Evolutionary conservation across 2,888 invertebrate species (phyloP).

Genomic region (Dascillus cervinus): DNA sequence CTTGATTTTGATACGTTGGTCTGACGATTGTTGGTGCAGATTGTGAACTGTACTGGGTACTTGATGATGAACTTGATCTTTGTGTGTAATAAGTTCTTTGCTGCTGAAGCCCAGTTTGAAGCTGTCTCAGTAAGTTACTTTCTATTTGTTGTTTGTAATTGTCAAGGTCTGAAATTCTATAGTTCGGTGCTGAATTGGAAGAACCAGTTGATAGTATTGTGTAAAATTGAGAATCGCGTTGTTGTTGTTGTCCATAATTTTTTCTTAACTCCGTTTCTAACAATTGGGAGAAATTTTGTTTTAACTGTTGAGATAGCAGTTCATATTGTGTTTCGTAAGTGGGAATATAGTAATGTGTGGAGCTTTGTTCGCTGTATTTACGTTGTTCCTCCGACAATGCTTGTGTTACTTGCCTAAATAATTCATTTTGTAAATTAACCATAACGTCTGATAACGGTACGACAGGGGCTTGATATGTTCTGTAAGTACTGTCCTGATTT

Average conservation of each 20-base stretch:
- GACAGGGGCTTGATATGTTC: background rate
- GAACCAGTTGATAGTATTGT: conserved; percentile 22
- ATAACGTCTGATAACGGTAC: conserved; percentile 30
- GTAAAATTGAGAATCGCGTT: conserved; percentile 27
- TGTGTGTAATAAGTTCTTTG: conserved; percentile 16
- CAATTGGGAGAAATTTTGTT: conserved; percentile 30
- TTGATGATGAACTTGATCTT: conserved; percentile 1
- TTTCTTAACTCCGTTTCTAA: conserved; percentile 31
- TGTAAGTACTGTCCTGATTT: background rate
- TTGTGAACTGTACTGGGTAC: background rate
- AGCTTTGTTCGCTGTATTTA: conserved; percentile 18
- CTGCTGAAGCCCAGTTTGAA: conserved; percentile 17
- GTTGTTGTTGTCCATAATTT: conserved; percentile 33
- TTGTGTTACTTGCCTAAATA: conserved; percentile 29
- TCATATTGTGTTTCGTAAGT: conserved; percentile 26
- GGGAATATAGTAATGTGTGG: conserved; percentile 10
- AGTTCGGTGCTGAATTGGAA: conserved; percentile 29
- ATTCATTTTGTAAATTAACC: conserved; percentile 29
- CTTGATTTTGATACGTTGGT: background rate
- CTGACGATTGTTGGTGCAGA: background rate
- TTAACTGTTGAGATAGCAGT: conserved; percentile 29
- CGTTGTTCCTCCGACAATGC: conserved; percentile 26
- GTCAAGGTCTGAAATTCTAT: conserved; percentile 31
- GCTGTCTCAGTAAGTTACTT: conserved; percentile 30
- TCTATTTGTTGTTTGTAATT: conserved; percentile 32